Evolutionary conservation across 2,113 vertebrate genomes (phyloP).

Genomic region (Tachysurus vachellii): DNA sequence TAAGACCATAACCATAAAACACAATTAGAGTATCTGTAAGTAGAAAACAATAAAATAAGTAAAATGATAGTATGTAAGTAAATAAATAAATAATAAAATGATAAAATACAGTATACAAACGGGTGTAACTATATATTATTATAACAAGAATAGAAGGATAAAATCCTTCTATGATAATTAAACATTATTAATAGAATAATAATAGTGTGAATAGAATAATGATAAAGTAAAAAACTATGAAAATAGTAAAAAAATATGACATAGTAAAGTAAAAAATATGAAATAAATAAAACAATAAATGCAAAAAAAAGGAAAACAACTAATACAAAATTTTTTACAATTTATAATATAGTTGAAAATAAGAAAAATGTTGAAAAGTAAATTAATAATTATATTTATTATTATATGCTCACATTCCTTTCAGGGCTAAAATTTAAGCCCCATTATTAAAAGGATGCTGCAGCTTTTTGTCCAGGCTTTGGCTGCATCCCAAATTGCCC

Average conservation of each 20-base stretch:
- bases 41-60: not conserved
- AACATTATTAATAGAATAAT: not conserved
- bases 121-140: not conserved
- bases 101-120: not conserved
- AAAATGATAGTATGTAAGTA: not conserved
- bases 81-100: not conserved
- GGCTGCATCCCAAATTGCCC: not conserved
- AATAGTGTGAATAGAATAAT: not conserved
- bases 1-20: not conserved
- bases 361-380: not conserved
- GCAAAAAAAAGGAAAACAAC: not conserved
- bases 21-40: not conserved
- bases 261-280: not conserved
- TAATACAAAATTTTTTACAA: not conserved
- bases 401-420: not conserved
- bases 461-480: not conserved
- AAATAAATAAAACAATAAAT: not conserved
- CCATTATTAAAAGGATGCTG: not conserved
- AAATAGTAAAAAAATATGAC: not conserved
- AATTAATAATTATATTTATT: not conserved
- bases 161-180: too few relatives aligned
- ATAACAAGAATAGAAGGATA: not conserved
- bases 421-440: not conserved
- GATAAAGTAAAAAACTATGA: not conserved
- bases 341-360: not conserved